phyloP scores from a whole-genome alignment of 2,888 invertebrate genomes.

The Caradrina kadenii region DNA sequence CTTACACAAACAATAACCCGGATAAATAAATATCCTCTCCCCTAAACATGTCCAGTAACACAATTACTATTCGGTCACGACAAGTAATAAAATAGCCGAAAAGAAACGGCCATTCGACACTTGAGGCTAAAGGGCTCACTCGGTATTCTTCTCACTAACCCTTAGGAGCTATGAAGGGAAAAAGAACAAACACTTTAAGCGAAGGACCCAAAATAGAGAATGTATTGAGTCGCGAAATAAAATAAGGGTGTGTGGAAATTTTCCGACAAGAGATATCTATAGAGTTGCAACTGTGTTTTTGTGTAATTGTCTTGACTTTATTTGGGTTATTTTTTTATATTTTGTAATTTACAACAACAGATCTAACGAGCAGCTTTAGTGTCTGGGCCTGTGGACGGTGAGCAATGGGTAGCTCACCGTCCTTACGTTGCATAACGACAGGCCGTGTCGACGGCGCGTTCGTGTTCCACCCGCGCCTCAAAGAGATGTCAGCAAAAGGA shows the following conservation, averaged over 20 bases:
- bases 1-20: conserved; percentile 31
- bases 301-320: neutral
- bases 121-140: conserved; percentile 82
- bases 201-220: conserved; percentile 83
- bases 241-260: conserved; percentile 84
- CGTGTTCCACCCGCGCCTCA: no score
- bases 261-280: conserved; percentile 64
- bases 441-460: no score
- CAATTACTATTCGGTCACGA: conserved; percentile 84
- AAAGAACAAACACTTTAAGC: conserved; percentile 86
- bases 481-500: no score
- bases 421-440: no score
- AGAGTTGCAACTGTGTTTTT: conserved; percentile 68
- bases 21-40: conserved; percentile 35
- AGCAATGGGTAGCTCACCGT: no score
- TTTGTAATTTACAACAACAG: no score
- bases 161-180: conserved; percentile 78
- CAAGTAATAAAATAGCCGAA: conserved; percentile 88
- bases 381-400: no score
- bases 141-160: conserved; percentile 87
- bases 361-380: no score
- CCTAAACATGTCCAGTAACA: conserved; percentile 68
- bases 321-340: no score
- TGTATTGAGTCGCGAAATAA: conserved; percentile 90
- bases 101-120: conserved; percentile 86